These are phyloP conservation scores for Deilephila porcellus DNA, from an alignment of 2,888 invertebrate species.

Conservation along the genomic window DNA sequence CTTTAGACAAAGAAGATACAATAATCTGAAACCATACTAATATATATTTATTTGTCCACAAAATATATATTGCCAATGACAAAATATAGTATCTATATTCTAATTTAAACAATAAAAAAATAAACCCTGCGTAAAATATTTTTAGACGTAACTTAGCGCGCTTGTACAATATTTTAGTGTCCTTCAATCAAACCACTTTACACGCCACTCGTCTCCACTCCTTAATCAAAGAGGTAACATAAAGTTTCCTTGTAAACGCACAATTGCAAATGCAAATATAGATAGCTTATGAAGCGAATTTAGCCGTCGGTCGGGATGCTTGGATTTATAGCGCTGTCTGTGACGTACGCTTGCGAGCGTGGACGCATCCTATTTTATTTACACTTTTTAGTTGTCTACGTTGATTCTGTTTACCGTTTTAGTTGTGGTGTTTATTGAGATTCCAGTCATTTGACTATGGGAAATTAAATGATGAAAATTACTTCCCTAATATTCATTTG, in stretches of 20 bases:
- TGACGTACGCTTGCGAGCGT: slow-evolving; percentile 35
- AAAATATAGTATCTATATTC: too few relatives aligned
- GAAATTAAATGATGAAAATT: too few relatives aligned
- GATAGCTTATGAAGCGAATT: slow-evolving; percentile 40
- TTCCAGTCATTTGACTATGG: too few relatives aligned
- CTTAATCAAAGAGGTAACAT: slow-evolving; percentile 16
- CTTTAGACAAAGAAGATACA: too few relatives aligned
- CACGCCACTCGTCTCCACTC: not conserved
- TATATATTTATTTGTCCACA: too few relatives aligned
- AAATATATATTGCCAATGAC: too few relatives aligned
- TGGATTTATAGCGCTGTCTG: slow-evolving; percentile 41
- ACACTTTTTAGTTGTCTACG: not conserved
- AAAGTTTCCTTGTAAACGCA: slow-evolving; percentile 19
- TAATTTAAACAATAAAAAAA: too few relatives aligned
- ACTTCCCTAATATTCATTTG: too few relatives aligned
- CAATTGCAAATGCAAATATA: slow-evolving; percentile 40
- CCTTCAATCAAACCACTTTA: not conserved
- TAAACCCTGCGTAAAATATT: too few relatives aligned
- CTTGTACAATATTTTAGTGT: not conserved
- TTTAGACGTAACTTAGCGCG: too few relatives aligned
- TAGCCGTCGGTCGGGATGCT: slow-evolving; percentile 38
- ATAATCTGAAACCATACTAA: too few relatives aligned
- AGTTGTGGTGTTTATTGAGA: not conserved
- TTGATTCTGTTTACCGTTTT: not conserved
- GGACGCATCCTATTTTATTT: not conserved